Percentiles rank a stretch among this genome's conserved stretches.
phyloP scores from a whole-genome alignment of 2,797 vertebrate species.

The Scyliorhinus canicula region DNA sequence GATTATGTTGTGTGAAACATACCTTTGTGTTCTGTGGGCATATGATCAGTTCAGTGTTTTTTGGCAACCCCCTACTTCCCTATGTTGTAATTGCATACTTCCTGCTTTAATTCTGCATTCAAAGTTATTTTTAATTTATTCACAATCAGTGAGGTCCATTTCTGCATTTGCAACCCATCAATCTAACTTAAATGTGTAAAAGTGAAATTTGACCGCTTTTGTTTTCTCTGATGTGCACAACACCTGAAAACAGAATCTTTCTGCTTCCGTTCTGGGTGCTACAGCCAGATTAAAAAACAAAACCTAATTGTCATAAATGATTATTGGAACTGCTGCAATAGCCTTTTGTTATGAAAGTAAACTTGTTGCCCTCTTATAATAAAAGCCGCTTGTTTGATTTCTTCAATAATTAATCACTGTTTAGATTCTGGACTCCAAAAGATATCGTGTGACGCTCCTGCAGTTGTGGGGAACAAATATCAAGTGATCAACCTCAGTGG shows the following conservation, averaged over 20 bases:
- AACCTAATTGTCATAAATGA: neutral
- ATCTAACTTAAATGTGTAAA: neutral
- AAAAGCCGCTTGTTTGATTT: neutral
- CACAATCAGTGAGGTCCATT: neutral
- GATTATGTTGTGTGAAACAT: too few relatives aligned
- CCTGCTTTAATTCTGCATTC: neutral
- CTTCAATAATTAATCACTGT: neutral
- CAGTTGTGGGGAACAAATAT: neutral
- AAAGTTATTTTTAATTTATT: neutral
- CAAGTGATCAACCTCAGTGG: neutral
- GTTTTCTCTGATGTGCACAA: neutral
- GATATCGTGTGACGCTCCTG: neutral
- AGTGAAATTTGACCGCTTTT: neutral
- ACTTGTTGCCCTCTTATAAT: neutral
- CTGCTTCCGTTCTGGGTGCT: neutral
- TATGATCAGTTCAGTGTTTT: too few relatives aligned
- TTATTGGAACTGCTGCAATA: neutral
- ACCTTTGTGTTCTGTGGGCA: too few relatives aligned
- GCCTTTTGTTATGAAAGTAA: neutral
- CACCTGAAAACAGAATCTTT: neutral
- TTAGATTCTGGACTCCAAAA: neutral
- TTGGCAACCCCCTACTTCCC: neutral
- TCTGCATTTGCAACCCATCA: neutral
- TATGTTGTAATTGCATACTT: neutral
- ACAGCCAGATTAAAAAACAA: neutral